Percentiles rank a stretch among this genome's conserved stretches.
Conservation (phyloP, 2,888 invertebrate species). For the Plagiodera versicolora region DNA sequence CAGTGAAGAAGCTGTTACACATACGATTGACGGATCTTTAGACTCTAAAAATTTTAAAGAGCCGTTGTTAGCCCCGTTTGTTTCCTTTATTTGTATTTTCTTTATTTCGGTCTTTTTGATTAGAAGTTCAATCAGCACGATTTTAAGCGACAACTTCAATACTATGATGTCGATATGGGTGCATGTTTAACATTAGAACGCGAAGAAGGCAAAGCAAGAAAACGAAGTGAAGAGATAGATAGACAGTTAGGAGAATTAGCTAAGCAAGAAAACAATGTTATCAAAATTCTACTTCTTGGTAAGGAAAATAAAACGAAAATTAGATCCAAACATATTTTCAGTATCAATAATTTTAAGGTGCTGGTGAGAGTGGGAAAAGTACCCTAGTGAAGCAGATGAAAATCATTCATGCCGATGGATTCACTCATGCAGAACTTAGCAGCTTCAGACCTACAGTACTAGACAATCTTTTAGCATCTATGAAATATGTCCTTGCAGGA, state of each 20-base stretch:
- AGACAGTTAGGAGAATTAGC: conserved; percentile 61
- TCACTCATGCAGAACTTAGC: conserved; percentile 62
- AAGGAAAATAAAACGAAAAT: conserved; percentile 32
- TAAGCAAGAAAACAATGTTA: conserved; percentile 62
- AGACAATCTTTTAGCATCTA: conserved; percentile 66
- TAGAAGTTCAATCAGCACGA: too few relatives aligned
- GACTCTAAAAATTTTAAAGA: too few relatives aligned
- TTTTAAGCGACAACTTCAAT: conserved; percentile 15
- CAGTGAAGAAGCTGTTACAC: too few relatives aligned
- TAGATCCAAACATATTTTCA: neutral
- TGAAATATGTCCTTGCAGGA: conserved; percentile 68
- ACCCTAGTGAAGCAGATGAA: conserved; percentile 72
- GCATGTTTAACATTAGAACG: conserved; percentile 65
- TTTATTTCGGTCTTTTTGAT: too few relatives aligned
- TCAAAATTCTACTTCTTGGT: conserved; percentile 66
- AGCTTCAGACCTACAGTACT: conserved; percentile 66
- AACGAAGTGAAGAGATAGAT: conserved; percentile 65
- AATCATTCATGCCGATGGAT: conserved; percentile 69
- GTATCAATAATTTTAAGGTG: conserved; percentile 55
- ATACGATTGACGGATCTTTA: too few relatives aligned
- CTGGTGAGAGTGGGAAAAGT: conserved; percentile 70
- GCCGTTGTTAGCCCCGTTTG: too few relatives aligned
- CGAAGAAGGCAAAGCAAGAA: conserved; percentile 62
- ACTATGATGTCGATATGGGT: conserved; percentile 59
- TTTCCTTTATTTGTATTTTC: too few relatives aligned